A percentile compares a stretch with the other conserved stretches of the same genome.
phyloP scores from a whole-genome alignment of 2,888 invertebrate genomes.

The Alloscopus bannaensis region DNA sequence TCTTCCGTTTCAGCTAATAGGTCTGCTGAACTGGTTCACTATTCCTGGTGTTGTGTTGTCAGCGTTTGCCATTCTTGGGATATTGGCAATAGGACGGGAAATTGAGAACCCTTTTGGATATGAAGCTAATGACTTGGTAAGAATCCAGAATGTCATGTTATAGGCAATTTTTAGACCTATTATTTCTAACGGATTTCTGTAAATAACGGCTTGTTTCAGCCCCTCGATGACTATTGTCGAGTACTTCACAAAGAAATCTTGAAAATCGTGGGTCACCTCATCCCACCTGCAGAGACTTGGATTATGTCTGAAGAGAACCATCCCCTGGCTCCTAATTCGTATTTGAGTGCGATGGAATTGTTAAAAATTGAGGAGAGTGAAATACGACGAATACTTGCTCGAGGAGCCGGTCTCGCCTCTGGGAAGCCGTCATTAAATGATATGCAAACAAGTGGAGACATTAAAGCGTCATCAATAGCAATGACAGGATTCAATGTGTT shows the following conservation, averaged over 20 bases:
- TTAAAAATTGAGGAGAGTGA: constrained; percentile 37
- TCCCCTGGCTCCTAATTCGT: constrained; percentile 52
- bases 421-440: too few species aligned
- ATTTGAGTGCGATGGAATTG: constrained; percentile 44
- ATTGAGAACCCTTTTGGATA: constrained; percentile 68
- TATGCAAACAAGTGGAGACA: too few species aligned
- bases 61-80: constrained; percentile 61
- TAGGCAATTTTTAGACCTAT: not conserved
- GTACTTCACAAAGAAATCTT: constrained; percentile 66
- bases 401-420: constrained; percentile 23
- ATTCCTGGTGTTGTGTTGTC: constrained; percentile 57
- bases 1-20: constrained; percentile 59
- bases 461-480: too few species aligned
- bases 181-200: not conserved
- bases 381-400: constrained; percentile 32
- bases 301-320: constrained; percentile 54
- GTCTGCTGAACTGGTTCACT: constrained; percentile 49
- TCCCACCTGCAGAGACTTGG: constrained; percentile 62
- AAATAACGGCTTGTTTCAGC: constrained; percentile 41
- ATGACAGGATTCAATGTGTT: too few species aligned
- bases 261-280: constrained; percentile 54
- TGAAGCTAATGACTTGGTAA: constrained; percentile 62
- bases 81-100: constrained; percentile 61
- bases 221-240: constrained; percentile 67
- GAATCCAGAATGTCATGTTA: too few species aligned